Evolutionary conservation across 2,888 invertebrate genomes (phyloP).

Genomic region (Ophraella communa): DNA sequence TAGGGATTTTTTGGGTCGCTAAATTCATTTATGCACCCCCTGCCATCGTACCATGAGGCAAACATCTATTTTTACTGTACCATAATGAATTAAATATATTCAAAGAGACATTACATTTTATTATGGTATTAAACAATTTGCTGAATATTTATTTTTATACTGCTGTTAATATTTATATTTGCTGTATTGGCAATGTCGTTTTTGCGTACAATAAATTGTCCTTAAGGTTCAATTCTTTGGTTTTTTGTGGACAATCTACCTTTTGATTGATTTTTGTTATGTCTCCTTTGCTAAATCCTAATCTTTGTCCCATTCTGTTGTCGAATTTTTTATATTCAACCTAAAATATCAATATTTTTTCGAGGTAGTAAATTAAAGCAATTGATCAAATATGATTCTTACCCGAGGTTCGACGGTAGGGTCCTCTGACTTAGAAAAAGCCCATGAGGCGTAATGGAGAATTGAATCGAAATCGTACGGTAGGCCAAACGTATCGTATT

Average conservation of each 20-base stretch:
- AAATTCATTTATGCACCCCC: too few species aligned
- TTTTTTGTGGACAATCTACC: neutral
- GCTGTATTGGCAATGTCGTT: neutral
- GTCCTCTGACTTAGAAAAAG: slow-evolving; percentile 92
- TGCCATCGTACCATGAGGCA: too few species aligned
- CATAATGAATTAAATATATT: too few species aligned
- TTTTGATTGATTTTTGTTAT: slow-evolving; percentile 88
- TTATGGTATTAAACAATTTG: too few species aligned
- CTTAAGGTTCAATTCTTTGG: neutral
- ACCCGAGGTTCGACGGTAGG: slow-evolving; percentile 88
- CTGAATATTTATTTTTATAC: too few species aligned
- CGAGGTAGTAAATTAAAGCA: too few species aligned
- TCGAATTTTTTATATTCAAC: slow-evolving; percentile 77
- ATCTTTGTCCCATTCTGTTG: slow-evolving; percentile 96
- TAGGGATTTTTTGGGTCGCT: too few species aligned
- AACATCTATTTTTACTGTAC: too few species aligned
- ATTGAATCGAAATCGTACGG: slow-evolving; percentile 97
- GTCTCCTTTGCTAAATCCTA: slow-evolving; percentile 93
- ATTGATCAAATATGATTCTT: too few species aligned
- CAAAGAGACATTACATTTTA: too few species aligned
- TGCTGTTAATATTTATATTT: neutral
- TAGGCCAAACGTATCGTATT: slow-evolving; percentile 94
- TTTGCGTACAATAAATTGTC: neutral
- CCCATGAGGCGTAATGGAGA: slow-evolving; percentile 99
- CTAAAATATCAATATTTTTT: slow-evolving; percentile 43